phyloP scores from a whole-genome alignment of 2,797 vertebrate species.

The Borostomias antarcticus region DNA sequence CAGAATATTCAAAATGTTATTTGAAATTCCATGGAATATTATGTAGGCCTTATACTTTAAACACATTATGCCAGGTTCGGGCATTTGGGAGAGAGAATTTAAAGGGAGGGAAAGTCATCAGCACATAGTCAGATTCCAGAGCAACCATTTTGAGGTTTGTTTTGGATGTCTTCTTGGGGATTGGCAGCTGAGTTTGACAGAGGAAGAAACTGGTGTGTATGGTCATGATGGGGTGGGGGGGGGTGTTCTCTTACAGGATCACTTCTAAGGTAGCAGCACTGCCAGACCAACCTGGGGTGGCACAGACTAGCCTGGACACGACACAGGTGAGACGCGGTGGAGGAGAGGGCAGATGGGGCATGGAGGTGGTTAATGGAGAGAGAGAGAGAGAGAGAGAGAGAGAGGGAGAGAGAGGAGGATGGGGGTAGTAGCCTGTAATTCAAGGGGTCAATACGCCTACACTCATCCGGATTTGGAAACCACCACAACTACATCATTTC shows the following conservation, averaged over 20 bases:
- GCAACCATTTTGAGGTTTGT: not conserved
- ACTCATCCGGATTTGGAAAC: no score
- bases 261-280: slow-evolving; percentile 23
- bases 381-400: no score
- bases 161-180: not conserved
- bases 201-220: no score
- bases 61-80: not conserved
- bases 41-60: no score
- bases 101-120: not conserved
- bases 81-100: no score
- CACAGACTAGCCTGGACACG: no score
- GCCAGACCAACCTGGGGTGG: slow-evolving; percentile 11
- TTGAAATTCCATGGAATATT: no score
- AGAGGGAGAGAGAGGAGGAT: slow-evolving; percentile 1
- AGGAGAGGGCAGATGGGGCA: slow-evolving; percentile 26
- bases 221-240: no score
- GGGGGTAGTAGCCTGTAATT: slow-evolving; percentile 29
- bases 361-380: not conserved
- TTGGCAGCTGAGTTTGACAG: no score
- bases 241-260: not conserved
- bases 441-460: slow-evolving; percentile 28
- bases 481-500: no score
- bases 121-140: not conserved
- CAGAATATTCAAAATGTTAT: not conserved
- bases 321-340: slow-evolving; percentile 15